Conservation (phyloP, 1,140 invertebrate species). For the Lasioglossum baleicum region DNA sequence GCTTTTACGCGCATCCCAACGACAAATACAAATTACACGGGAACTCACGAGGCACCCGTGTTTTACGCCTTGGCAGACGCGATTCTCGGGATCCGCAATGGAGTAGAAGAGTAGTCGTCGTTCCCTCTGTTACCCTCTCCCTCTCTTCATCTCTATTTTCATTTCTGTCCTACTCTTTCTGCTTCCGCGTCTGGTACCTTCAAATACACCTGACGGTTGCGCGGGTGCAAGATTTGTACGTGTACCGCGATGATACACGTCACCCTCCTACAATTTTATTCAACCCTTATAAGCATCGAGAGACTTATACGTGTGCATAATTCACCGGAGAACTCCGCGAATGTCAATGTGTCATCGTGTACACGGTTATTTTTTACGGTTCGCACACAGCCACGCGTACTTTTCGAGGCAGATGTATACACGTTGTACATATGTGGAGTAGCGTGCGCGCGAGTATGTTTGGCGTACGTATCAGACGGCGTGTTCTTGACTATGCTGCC, state of each 20-base stretch:
- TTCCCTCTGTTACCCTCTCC: background rate
- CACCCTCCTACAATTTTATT: background rate
- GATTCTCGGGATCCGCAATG: conserved; percentile 66
- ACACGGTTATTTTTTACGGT: conserved; percentile 6
- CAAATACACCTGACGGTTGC: conserved; percentile 1
- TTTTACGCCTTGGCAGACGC: conserved; percentile 64
- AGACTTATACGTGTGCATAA: background rate
- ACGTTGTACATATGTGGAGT: too few relatives aligned
- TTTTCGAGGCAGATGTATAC: too few relatives aligned
- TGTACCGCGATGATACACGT: background rate
- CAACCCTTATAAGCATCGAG: background rate
- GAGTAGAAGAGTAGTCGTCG: conserved; percentile 43
- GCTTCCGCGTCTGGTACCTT: conserved; percentile 5
- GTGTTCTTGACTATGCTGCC: conserved; percentile 9
- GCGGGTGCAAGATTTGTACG: too few relatives aligned
- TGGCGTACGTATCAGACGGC: background rate
- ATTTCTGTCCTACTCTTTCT: background rate
- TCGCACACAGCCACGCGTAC: background rate
- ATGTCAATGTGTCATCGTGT: too few relatives aligned
- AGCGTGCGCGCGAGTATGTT: background rate
- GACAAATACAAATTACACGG: conserved; percentile 64
- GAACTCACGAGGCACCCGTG: conserved; percentile 48
- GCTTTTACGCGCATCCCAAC: conserved; percentile 60
- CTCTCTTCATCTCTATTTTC: background rate
- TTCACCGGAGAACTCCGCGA: too few relatives aligned